Percentiles rank a stretch among this genome's conserved stretches.
Evolutionary conservation across 2,113 vertebrate species (phyloP).

Genomic region (Erythrolamprus reginae): DNA sequence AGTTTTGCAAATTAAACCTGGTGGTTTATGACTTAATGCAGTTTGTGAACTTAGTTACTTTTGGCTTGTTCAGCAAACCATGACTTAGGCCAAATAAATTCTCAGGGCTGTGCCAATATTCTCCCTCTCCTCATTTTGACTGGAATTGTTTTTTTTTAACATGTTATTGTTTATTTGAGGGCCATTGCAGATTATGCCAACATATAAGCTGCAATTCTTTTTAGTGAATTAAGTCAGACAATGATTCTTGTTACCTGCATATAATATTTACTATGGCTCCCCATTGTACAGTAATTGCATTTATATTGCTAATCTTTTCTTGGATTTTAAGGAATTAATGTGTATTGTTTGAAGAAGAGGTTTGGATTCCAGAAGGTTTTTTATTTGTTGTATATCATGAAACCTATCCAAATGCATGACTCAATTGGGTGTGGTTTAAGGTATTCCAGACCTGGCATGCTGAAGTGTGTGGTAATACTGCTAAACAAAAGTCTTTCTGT

Average conservation of each 20-base stretch:
- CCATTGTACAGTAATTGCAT: background rate
- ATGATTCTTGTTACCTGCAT: background rate
- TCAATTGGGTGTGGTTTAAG: constrained; percentile 44
- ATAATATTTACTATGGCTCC: background rate
- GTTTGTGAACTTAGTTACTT: background rate
- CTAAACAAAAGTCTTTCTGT: constrained; percentile 35
- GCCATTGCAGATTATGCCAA: background rate
- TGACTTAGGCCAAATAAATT: background rate
- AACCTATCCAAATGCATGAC: constrained; percentile 35
- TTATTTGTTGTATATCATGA: background rate
- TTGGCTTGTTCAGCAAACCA: background rate
- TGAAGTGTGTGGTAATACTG: constrained; percentile 34
- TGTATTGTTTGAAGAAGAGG: constrained; percentile 37
- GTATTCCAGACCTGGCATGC: constrained; percentile 41
- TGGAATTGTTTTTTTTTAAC: background rate
- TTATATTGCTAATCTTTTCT: background rate
- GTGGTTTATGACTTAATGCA: background rate
- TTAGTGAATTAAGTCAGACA: background rate
- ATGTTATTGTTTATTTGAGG: background rate
- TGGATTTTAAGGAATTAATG: background rate
- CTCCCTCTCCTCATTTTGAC: background rate
- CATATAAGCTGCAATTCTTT: background rate
- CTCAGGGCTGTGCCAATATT: background rate
- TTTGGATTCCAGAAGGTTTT: background rate
- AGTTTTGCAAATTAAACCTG: background rate